Evolutionary conservation across 2,113 vertebrate genomes (phyloP), one percentile per base, ranked within the genome.

Genomic region (Dipodomys stephensi): DNA sequence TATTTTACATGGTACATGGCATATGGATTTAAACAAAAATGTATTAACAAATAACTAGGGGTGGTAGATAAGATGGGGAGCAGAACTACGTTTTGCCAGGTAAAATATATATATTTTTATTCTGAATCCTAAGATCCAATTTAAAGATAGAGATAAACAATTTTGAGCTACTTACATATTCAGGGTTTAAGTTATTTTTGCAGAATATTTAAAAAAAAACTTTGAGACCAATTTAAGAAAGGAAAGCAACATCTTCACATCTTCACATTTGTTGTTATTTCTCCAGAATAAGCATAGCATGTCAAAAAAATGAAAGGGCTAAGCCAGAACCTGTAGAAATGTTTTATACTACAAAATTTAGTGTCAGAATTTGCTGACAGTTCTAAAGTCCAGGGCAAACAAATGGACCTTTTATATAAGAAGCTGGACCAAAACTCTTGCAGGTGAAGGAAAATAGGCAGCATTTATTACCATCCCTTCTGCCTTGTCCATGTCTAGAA

Each of bases 101-200:
- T 87, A 25, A 64, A 64, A 68, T 28, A 79, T 15, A 35, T 76
- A 80, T 62, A 86, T 18, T 81, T 85, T 78, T 35, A 73, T 69
- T 90, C n/a, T 69, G 27, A 95, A 68, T 73, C 19, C 15, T 64
- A 81, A 76, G 27, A 28, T 89, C 15, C 5, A 80, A 60, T 62
- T 84, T 85, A 76, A 35, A 88, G 28, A 79, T 49, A 35, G 25
- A 88, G 27, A 49, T 68, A 84, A 85, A 20, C 1, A 67, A 57
- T 77, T 89, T 92, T 85, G 44, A 89, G 39, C 60, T 83, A 62
- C 39, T 81, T 67, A 76, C 13, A 62, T n/a, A 77, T 30, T 76
- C 28, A 80, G 28, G 27, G 15, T 80, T 88, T 91, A 72, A 89
- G 25, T 20, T 71, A 53, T 83, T 6, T 71, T 94, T 72, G 7